Percentiles rank a stretch among this genome's conserved stretches.
phyloP scores from a whole-genome alignment of 2,888 invertebrate species.

The Apotomis capreana region DNA sequence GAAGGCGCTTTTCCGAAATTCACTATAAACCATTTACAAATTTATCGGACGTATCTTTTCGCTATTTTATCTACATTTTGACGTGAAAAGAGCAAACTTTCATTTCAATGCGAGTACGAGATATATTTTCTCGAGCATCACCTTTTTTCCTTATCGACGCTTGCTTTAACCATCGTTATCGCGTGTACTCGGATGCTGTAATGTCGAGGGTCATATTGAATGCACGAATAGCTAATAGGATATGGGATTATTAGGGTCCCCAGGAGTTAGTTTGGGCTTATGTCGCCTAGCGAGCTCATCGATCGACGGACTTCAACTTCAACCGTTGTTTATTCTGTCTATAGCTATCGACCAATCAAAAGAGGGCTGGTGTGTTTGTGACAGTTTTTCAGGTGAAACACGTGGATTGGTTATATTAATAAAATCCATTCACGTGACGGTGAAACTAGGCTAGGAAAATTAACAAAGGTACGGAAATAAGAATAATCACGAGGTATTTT shows the following conservation, averaged over 20 bases:
- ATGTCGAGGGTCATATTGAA: constrained; percentile 47
- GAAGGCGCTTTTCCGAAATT: constrained; percentile 1
- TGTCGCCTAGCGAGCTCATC: constrained; percentile 47
- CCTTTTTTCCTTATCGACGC: constrained; percentile 33
- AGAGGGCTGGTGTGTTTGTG: constrained; percentile 10
- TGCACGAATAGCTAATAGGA: constrained; percentile 43
- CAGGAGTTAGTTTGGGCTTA: constrained; percentile 44
- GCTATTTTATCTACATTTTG: constrained; percentile 8
- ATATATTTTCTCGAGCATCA: constrained; percentile 26
- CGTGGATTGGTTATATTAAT: constrained; percentile 6
- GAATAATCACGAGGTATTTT: no score
- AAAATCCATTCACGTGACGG: background rate
- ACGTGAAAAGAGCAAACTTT: constrained; percentile 33
- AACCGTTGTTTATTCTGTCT: constrained; percentile 30
- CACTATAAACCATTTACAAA: background rate
- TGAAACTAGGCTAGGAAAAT: background rate
- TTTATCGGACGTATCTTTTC: constrained; percentile 2
- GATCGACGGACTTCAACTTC: constrained; percentile 41
- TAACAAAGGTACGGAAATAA: no score
- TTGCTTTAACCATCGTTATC: constrained; percentile 33
- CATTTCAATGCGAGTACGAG: constrained; percentile 17
- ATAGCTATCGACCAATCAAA: constrained; percentile 8
- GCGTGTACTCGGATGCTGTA: constrained; percentile 39
- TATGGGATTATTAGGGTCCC: constrained; percentile 48
- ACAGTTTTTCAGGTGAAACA: constrained; percentile 5